Evolutionary conservation across 2,113 vertebrate genomes (phyloP), one percentile per base, ranked within the genome.

Genomic region (Myocastor coypus): DNA sequence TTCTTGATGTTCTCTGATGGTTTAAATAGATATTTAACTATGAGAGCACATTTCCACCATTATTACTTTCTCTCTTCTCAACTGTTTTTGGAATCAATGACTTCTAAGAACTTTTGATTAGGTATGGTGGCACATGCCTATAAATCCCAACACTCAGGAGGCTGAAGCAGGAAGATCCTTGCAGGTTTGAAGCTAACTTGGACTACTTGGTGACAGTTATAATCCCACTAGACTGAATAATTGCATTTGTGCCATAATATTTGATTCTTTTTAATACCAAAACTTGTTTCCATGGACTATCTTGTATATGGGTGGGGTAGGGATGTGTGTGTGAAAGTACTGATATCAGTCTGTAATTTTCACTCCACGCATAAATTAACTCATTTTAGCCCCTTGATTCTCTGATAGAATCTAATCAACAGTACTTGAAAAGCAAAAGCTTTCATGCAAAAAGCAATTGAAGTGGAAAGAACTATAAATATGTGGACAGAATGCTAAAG

Each of bases 211-310:
- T 69, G 66, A 69, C 9, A 89, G 14, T 87, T 87, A 86, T 82
- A 89, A 87, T 84, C 11, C 30, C 55, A 84, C 68, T 61, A 42
- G 34, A 87, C 37, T 57, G 17, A 90, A 30, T 59, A 73, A 82
- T 19, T 77, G 9, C 87, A 89, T 86, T 89, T 81, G 91, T 83
- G 82, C 50, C 24, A 86, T 20, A 12, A 19, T 61, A 55, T 85
- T 66, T 89, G 83, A 85, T 84, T 88, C 81, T 55, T 84, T 90
- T 85, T 90, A 87, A 83, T 59, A 89, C 8, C 46, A 78, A 83
- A 90, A 6, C 50, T 94, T 46, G 14, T 96, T 90, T 90, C 50
- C 63, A 84, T 63, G 40, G 16, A 78, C 9, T 40, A 30, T n/a
- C 24, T 30, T 50, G 19, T 57, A 7, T 77, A 81, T 28, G 42